A percentile compares a stretch with the other conserved stretches of the same genome.
Conservation (phyloP, 2,888 invertebrate genomes). For the Drosophila aldrichi region DNA sequence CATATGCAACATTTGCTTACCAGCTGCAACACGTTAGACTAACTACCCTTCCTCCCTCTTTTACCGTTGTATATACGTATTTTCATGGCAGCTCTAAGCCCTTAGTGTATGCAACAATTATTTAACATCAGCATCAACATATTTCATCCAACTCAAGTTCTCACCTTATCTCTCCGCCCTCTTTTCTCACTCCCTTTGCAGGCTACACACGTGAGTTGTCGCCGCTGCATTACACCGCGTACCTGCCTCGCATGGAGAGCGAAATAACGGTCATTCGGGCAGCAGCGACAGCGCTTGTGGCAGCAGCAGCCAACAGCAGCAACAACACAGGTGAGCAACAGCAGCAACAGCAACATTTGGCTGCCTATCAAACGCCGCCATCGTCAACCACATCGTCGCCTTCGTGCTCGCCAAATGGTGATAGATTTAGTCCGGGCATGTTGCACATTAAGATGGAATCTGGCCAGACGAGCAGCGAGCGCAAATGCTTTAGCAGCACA, state of each 20-base stretch:
- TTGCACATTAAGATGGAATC: conserved; percentile 83
- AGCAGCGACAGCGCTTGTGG: conserved; percentile 71
- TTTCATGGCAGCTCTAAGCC: background rate
- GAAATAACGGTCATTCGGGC: conserved; percentile 87
- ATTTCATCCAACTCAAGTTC: conserved; percentile 11
- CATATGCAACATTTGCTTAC: background rate
- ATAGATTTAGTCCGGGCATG: conserved; percentile 83
- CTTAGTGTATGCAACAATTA: background rate
- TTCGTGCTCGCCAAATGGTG: conserved; percentile 83
- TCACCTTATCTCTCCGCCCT: background rate
- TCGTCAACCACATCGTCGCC: conserved; percentile 85
- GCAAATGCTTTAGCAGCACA: conserved; percentile 94
- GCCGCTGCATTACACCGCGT: conserved; percentile 91
- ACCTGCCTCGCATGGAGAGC: conserved; percentile 88
- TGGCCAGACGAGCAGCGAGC: conserved; percentile 88
- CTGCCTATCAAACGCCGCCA: conserved; percentile 83
- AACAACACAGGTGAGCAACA: conserved; percentile 12
- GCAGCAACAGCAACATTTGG: conserved; percentile 61
- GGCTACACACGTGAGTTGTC: conserved; percentile 92
- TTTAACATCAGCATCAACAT: too few species aligned
- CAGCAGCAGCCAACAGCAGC: conserved; percentile 51
- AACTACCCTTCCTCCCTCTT: background rate
- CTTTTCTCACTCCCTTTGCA: conserved; percentile 80
- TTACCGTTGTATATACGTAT: background rate
- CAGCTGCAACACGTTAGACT: background rate